Conservation (phyloP, 2,113 vertebrate species). For the Trogon melanurus region DNA sequence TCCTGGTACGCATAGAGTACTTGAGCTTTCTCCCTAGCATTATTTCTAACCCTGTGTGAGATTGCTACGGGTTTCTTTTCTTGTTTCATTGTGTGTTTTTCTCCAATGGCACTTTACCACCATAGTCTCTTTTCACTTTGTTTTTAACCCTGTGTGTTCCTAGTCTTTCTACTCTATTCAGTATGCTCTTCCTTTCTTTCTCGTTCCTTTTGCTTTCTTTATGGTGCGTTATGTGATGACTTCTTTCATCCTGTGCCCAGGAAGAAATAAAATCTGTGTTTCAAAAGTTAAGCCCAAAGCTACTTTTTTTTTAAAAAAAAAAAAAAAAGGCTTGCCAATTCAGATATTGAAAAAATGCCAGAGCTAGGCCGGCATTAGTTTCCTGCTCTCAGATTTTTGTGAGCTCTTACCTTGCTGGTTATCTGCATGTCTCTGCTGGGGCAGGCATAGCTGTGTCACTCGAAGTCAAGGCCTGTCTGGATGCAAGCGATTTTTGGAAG, state of each 20-base stretch:
- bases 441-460: background rate
- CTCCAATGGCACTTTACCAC: background rate
- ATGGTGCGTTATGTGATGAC: background rate
- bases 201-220: constrained; percentile 8
- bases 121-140: background rate
- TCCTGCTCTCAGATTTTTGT: background rate
- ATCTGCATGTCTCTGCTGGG: background rate
- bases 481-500: background rate
- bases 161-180: background rate
- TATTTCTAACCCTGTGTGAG: background rate
- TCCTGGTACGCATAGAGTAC: background rate
- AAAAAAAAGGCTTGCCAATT: background rate
- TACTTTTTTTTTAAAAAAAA: background rate
- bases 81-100: background rate
- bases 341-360: background rate
- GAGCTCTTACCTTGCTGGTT: background rate
- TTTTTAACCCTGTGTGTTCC: background rate
- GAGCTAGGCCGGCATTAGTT: background rate
- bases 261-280: background rate
- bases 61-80: background rate
- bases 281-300: background rate
- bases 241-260: constrained; percentile 21
- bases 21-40: background rate
- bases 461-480: background rate
- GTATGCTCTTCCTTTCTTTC: background rate